Evolutionary conservation across 2,888 invertebrate genomes (phyloP), one percentile per base, ranked within the genome.

Genomic region (Xanthostigma xanthostigma): DNA sequence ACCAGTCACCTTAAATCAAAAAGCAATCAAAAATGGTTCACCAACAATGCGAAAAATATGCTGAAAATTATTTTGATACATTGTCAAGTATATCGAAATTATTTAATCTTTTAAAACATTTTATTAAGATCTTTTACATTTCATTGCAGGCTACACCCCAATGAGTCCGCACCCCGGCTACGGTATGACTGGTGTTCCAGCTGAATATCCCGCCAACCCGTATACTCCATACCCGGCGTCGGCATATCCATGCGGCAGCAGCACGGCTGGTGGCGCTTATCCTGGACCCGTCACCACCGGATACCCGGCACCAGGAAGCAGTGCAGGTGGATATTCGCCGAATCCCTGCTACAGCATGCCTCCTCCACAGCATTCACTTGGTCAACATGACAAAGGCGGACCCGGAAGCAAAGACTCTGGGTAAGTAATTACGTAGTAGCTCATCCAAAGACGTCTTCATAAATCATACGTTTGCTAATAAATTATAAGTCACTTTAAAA

Each of bases 131-230:
- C 27, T 27, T 27, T 17, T 41, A 35, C 47, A 41, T 34, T 50
- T 41, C 52, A 48, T 51, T 51, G 2, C 64, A 87, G 89, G 87
- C 53, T 89, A 90, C 64, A 83, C 82, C 36, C 81, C 83, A 34
- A 83, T 84, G 65, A 88, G 88, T 65, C 89, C 89, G 10, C 89
- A 89, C 67, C 87, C 85, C 5, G 85, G 86, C 8, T 87, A 87
- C 64, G 86, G 85, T 0, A 83, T 86, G 72, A 71, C 69, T 49
- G 83, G 78, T 34, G 80, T 78, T 44, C 84, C 83, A 63, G 80
- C 85, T 37, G 89, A 89, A 67, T 89, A 89, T 70, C 83, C 87
- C 38, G 81, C 78, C 55, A 78, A 81, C 70, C 70, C 84, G 63
- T 70, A 86, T 74, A 66, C 84, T 63, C 68, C 85, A 62, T 72